Conservation (phyloP, 2,888 invertebrate genomes). For the Erannis defoliaria region DNA sequence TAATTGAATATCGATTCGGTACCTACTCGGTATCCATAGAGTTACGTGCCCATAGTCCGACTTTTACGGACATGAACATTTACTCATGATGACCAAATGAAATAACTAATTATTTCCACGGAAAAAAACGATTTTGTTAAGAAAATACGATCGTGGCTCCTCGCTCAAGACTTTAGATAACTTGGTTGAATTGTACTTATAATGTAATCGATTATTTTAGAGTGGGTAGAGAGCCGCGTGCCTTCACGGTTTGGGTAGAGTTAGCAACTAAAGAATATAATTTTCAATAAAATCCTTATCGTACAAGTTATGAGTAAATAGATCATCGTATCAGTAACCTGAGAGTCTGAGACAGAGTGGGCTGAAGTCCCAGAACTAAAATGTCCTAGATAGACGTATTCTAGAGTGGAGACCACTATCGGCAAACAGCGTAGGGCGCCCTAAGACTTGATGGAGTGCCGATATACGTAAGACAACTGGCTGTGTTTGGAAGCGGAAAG, state of each 20-base stretch:
- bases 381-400: too few relatives aligned
- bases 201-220: conserved; percentile 34
- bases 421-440: too few relatives aligned
- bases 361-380: too few relatives aligned
- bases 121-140: neutral
- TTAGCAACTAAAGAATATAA: conserved; percentile 29
- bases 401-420: too few relatives aligned
- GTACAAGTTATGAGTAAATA: too few relatives aligned
- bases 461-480: too few relatives aligned
- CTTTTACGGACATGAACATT: neutral
- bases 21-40: neutral
- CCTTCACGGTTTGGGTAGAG: conserved; percentile 46
- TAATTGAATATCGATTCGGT: neutral
- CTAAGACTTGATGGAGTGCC: too few relatives aligned
- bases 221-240: conserved; percentile 36
- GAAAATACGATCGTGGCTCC: neutral
- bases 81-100: neutral
- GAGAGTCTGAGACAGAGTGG: too few relatives aligned
- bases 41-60: conserved; percentile 28
- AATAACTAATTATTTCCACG: neutral
- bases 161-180: neutral
- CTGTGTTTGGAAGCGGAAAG: too few relatives aligned
- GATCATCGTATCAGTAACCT: too few relatives aligned
- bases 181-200: neutral
- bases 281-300: too few relatives aligned